Evolutionary conservation across 2,888 invertebrate species (phyloP), one percentile per base, ranked within the genome.

Genomic region (Dicycla oo): DNA sequence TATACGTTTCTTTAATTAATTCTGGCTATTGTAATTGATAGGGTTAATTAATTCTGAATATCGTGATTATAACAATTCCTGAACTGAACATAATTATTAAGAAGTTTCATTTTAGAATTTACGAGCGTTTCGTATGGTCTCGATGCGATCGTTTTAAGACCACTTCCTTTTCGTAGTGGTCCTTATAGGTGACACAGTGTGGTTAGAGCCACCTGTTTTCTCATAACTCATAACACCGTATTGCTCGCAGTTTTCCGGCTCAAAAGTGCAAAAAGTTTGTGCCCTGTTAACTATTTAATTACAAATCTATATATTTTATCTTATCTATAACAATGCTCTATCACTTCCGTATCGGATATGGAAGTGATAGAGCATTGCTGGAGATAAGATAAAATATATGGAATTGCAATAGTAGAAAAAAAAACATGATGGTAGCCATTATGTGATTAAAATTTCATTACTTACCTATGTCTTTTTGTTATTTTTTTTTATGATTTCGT

Each of bases 1-100:
- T 26, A n/a, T 64, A 53, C 45, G 74, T 86, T 81, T 78, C 51
- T 80, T 72, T 77, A 76, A 78, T 73, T 80, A 73, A 82, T 62
- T 75, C 75, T 61, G 13, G 61, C 26, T 47, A 60, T 45, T 40
- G 73, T 73, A 56, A 76, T 64, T 34, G 47, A 60, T 43, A 40
- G 10, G 13, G 10, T 7, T 56, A 53, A 2, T 7, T 57, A 13
- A n/a, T 62, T 53, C 26, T 43, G 23, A 58, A 57, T 5, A 18
- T 47, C 56, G 40, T 77, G 73, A 47, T 26, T 38, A 18, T 13
- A 45, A 43, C 11, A 11, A 75, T 45, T 57, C 8, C 38, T 56
- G 13, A 51, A 62, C 45, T 11, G 43, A 51, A 43, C n/a, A n/a
- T n/a, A 56, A 69, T 56, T 30, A 43, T 26, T 13, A 10, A 60